Evolutionary conservation across 2,797 vertebrate genomes (phyloP).

Genomic region (Phrynocephalus vlangalii): DNA sequence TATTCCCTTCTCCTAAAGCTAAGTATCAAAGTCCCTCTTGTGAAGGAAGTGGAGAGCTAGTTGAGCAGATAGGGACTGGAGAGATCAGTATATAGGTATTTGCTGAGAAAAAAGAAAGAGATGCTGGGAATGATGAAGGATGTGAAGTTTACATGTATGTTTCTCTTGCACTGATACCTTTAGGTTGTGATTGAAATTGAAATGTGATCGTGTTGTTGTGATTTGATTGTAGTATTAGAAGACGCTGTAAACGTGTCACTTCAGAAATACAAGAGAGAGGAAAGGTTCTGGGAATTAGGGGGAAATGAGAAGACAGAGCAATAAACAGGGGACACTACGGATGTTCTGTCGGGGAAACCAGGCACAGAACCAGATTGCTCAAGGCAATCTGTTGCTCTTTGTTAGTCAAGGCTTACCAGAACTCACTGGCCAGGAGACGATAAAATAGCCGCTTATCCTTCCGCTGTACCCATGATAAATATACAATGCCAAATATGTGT

Average conservation of each 20-base stretch:
- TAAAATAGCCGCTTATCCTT: neutral
- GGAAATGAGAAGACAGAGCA: neutral
- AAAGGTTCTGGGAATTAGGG: neutral
- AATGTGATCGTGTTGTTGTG: neutral
- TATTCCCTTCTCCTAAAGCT: neutral
- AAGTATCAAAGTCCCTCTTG: neutral
- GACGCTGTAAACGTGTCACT: neutral
- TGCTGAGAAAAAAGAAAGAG: neutral
- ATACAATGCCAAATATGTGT: neutral
- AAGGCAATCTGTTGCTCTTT: neutral
- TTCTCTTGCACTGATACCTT: neutral
- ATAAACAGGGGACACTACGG: neutral
- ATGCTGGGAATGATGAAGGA: neutral
- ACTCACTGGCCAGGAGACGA: neutral
- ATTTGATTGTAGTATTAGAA: constrained; percentile 1
- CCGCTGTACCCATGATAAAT: neutral
- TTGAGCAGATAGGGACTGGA: neutral
- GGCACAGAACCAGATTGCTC: constrained; percentile 3
- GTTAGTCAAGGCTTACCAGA: neutral
- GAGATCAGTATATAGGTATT: neutral
- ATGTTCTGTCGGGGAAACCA: constrained; percentile 1
- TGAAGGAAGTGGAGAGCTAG: too few species aligned
- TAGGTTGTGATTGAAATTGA: neutral
- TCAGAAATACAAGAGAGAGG: neutral
- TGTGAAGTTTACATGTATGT: neutral